A percentile compares a stretch with the other conserved stretches of the same genome.
phyloP scores from a whole-genome alignment of 2,797 vertebrate genomes.

The Pantherophis alleghaniensis region DNA sequence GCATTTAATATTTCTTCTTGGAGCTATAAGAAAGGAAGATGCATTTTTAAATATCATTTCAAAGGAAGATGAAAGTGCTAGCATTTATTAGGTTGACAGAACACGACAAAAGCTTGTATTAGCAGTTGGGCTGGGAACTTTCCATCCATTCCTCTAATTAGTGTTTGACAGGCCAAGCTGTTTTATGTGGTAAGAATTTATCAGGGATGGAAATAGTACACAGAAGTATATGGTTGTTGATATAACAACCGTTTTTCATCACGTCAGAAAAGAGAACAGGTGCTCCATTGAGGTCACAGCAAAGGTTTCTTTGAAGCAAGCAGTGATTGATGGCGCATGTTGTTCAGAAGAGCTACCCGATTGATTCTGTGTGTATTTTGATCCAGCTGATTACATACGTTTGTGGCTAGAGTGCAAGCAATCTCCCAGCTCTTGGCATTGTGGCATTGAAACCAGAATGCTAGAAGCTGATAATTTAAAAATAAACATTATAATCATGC shows the following conservation, averaged over 20 bases:
- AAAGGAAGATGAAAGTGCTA: constrained; percentile 17
- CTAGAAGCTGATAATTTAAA: constrained; percentile 3
- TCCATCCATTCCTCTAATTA: constrained; percentile 9
- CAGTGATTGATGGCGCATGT: not conserved
- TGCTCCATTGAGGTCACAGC: constrained; percentile 11
- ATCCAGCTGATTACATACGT: constrained; percentile 11
- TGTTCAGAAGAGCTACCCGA: not conserved
- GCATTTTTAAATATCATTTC: constrained; percentile 4
- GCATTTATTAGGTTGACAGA: not conserved
- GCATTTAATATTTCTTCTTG: not conserved
- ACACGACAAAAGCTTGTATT: not conserved
- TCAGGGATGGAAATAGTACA: constrained; percentile 35
- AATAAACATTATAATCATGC: not conserved
- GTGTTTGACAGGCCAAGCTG: not conserved
- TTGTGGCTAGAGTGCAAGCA: not conserved
- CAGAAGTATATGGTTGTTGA: constrained; percentile 3
- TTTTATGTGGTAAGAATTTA: constrained; percentile 26
- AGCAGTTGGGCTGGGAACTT: not conserved
- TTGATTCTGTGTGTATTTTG: constrained; percentile 22
- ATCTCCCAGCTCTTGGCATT: constrained; percentile 4
- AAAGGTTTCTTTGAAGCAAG: constrained; percentile 21
- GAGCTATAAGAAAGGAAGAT: not conserved
- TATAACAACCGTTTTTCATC: constrained; percentile 2
- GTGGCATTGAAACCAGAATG: not conserved
- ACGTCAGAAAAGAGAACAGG: constrained; percentile 4